Evolutionary conservation across 2,113 vertebrate species (phyloP).

Genomic region (Cyprinodon tularosa): DNA sequence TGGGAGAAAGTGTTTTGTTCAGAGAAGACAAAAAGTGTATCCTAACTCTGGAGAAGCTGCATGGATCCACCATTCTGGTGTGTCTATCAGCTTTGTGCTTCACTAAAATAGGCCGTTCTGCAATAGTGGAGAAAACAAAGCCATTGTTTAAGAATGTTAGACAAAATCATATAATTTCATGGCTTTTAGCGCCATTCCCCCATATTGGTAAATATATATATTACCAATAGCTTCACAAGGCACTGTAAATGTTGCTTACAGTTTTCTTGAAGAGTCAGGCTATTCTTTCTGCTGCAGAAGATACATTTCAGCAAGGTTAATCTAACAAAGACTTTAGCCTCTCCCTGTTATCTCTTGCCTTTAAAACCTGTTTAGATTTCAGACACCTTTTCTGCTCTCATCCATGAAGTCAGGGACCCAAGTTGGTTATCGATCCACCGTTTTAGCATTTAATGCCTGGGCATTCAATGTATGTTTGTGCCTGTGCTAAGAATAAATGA

Average conservation of each 20-base stretch:
- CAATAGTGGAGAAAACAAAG: not conserved
- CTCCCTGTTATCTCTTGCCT: slow-evolving; percentile 35
- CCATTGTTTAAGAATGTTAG: not conserved
- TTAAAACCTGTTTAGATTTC: slow-evolving; percentile 60
- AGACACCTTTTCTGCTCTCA: slow-evolving; percentile 53
- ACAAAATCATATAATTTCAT: not conserved
- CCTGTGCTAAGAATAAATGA: slow-evolving; percentile 61
- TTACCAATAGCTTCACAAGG: too few species aligned
- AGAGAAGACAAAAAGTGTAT: too few species aligned
- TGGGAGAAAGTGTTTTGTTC: too few species aligned
- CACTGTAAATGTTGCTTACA: not conserved
- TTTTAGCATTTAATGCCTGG: slow-evolving; percentile 53
- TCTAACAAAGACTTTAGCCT: slow-evolving; percentile 52
- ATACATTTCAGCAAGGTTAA: slow-evolving; percentile 62
- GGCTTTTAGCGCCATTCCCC: too few species aligned
- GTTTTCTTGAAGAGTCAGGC: slow-evolving; percentile 23
- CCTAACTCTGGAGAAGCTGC: too few species aligned
- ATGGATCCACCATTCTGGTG: too few species aligned
- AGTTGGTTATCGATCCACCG: slow-evolving; percentile 60
- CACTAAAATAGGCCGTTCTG: not conserved
- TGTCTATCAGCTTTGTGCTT: too few species aligned
- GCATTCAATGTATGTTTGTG: slow-evolving; percentile 63
- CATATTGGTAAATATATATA: too few species aligned
- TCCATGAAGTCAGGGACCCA: slow-evolving; percentile 60
- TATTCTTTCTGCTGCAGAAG: slow-evolving; percentile 24